Evolutionary conservation across 2,797 vertebrate species (phyloP).

Genomic region (Gambelia wislizenii): DNA sequence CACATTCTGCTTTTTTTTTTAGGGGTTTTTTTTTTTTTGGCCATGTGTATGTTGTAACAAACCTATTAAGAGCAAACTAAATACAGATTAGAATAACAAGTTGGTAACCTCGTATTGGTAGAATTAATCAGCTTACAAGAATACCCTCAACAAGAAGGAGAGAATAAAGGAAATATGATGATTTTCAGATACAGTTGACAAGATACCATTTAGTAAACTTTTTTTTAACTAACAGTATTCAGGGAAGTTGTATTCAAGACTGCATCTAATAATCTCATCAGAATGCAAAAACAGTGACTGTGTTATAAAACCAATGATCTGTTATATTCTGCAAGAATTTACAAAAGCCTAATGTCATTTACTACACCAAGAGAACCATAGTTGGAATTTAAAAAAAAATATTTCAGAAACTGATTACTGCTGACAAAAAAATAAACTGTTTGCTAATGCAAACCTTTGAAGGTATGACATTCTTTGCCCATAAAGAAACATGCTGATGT

Average conservation of each 20-base stretch:
- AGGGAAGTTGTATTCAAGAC: constrained; percentile 86
- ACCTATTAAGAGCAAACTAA: constrained; percentile 65
- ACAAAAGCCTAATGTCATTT: constrained; percentile 92
- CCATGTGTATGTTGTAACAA: constrained; percentile 56
- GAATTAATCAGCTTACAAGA: constrained; percentile 77
- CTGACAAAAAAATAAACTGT: constrained; percentile 74
- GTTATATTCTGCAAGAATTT: constrained; percentile 92
- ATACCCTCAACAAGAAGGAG: constrained; percentile 73
- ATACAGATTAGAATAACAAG: constrained; percentile 64
- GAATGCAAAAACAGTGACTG: constrained; percentile 91
- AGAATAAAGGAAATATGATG: constrained; percentile 83
- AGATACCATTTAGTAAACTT: constrained; percentile 90
- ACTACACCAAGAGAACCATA: constrained; percentile 86
- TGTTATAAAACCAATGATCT: constrained; percentile 93
- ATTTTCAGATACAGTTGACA: constrained; percentile 89
- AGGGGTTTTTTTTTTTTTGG: neutral
- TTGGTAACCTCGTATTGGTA: constrained; percentile 75
- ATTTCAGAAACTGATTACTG: constrained; percentile 78
- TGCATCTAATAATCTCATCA: constrained; percentile 92
- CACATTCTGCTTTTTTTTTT: constrained; percentile 43
- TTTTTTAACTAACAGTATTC: constrained; percentile 88
- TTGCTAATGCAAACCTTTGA: constrained; percentile 64
- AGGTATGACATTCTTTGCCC: constrained; percentile 52
- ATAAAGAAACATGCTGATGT: neutral
- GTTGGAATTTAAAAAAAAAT: constrained; percentile 78